Base-by-base conservation (phyloP, 2,888 invertebrate genomes). In the Allygus modestus region DNA sequence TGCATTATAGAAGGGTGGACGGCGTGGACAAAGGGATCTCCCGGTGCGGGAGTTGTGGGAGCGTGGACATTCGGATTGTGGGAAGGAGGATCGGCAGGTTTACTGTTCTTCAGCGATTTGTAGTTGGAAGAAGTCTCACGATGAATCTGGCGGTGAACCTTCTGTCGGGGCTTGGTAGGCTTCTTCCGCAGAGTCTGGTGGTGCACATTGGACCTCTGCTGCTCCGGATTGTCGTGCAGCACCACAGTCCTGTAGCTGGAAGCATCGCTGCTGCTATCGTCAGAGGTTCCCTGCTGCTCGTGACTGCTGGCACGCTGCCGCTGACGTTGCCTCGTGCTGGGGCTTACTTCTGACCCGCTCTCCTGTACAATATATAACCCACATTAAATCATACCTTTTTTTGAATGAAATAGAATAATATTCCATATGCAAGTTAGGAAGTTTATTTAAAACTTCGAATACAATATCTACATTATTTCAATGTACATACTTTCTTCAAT, bases 1-100 rank as follows among this genome's bases (percentile, higher is more conserved):
- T 83, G 83, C 65, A 85, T 82, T 26, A 85, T 69, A 9, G 85
- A 31, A 12, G 85, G 85, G 54, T 83, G 81, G 7, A 85, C 75
- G 17, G 43, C 65, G 41, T 54, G 58, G 17, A 83, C 51, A 26
- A 79, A 84, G 20, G 12, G 58, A n/a, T 69, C 79, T 77, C 58
- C 61, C 15, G 58, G 61, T 41, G 54, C 26, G 0, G 79, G 43
- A 15, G 75, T 75, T 28, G 31, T 51, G 11, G 37, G 43, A 20
- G 73, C 1, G 4, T 20, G 20, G 0, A 17, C 11, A 17, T 77
- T 37, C 1, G n/a, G 26, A 7, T 2, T n/a, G 0, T 37, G 43
- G 9, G 43, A 43, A 1, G 75, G 46, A 15, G 75, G 46, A 46
- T 77, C 75, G 5, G 43, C 46, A 46, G 20, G 43, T 46, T 77